Evolutionary conservation across 2,888 invertebrate genomes (phyloP), one percentile per base, ranked within the genome.

Genomic region (Drosophila anomelani): DNA sequence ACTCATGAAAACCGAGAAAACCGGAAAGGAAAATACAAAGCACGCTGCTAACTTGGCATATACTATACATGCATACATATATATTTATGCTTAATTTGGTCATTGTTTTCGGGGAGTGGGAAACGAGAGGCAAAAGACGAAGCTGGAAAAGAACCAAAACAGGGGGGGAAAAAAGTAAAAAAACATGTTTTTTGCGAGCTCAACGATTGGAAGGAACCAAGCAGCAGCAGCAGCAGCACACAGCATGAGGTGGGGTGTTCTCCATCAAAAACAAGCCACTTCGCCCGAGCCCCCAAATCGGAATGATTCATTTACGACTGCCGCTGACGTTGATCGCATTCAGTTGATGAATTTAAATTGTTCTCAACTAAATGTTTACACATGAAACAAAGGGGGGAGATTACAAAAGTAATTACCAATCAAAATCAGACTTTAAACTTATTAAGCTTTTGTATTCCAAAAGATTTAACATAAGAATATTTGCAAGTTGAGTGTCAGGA

Each of bases 21-120:
- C 75, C 75, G 78, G 78, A 77, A 77, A 78, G 41, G 41, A 57
- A 73, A 73, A 66, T 44, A 54, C 64, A 54, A 54, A 53, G 54
- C 66, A 36, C 12, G 20, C 51, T 34, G 64, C 58, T 49, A 39
- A 68, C 53, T 46, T 53, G 41, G 44, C 66, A 38, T 29, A 56
- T 9, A 57, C 41, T 8, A 34, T 51, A 34, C 20, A 32, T 41
- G 15, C 23, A 46, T 13, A 34, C 34, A 46, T 26, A 70, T 46
- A 61, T 36, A 70, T 71, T 56, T 68, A 55, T 79, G 60, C 61
- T 60, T 34, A 53, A 72, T 67, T 73, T 60, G 64, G 54, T 46
- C 47, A 58, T 53, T 70, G 55, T 43, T 43, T 17, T 17, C 15
- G n/a, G 44, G 39, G 38, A 34, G 64, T 26, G 32, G 43, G 39